Base-by-base conservation (phyloP, 2,113 vertebrate species). In the Murina feae region DNA sequence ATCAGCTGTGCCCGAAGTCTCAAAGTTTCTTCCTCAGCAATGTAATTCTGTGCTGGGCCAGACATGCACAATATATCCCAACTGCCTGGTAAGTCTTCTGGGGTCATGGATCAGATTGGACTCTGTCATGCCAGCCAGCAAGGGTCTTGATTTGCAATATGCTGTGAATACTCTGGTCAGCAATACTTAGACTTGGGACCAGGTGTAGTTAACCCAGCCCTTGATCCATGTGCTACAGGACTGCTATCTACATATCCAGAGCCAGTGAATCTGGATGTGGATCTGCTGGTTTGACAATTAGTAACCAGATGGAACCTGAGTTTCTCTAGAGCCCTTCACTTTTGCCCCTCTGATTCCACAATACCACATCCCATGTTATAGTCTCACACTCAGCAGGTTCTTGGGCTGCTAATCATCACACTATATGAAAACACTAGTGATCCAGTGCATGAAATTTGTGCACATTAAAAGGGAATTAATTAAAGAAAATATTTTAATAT, bases 21-120 rank as follows among this genome's bases (percentile, higher is more conserved):
- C 93, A 6, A 72, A 32, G 32, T 53, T 90, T 63, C 92, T 72
- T n/a, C 86, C 86, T 65, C 90, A 91, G 55, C 94, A 81, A 35
- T 72, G 91, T 86, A 91, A 28, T 75, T 86, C 89, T 17, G 9
- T 66, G 75, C 42, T 89, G 49, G 74, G 72, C 90, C 94, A 95
- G 84, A 28, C 37, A 0, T 18, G 72, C 11, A 2, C 84, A 42
- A 0, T 30, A 14, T 72, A 53, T 37, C 65, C 90, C 60, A 76
- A 44, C 65, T 85, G 75, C 37, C 85, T 74, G 96, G 97, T 97
- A 86, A 96, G 96, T 96, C 17, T 58, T 49, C 47, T 37, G 63
- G 30, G n/a, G 21, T 60, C 30, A 51, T 9, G 28, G 58, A 25
- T 68, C 9, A 47, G 18, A 55, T 12, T 4, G 8, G 28, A 55